A percentile compares a stretch with the other conserved stretches of the same genome.
Conservation (phyloP, 2,113 vertebrate species). For the Brienomyrus brachyistius region DNA sequence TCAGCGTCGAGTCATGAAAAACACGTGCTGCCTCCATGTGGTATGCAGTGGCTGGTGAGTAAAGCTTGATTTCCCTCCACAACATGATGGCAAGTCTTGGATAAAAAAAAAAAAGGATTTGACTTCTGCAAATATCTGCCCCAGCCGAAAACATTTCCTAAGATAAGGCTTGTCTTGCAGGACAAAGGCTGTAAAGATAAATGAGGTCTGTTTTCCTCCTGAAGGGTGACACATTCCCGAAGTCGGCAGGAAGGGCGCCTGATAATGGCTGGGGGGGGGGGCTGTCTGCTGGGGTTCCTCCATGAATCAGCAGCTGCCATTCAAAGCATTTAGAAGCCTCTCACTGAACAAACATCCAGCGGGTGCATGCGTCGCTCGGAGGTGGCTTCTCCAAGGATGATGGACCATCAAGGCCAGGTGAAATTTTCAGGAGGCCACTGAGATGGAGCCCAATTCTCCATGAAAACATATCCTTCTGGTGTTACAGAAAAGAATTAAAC, state of each 20-base stretch:
- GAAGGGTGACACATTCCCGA: not conserved
- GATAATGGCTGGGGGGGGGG: not conserved
- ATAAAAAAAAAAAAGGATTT: not conserved
- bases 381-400: not conserved
- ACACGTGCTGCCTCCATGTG: not conserved
- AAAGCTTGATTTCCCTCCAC: not conserved
- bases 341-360: not conserved
- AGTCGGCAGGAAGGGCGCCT: not conserved
- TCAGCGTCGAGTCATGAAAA: not conserved
- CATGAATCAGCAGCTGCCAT: not conserved
- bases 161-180: constrained; percentile 1
- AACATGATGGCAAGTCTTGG: not conserved
- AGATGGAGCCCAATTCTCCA: not conserved
- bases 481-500: not conserved
- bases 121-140: not conserved
- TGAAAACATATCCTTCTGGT: not conserved
- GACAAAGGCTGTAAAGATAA: constrained; percentile 4
- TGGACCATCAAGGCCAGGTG: not conserved
- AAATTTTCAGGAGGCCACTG: not conserved
- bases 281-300: not conserved
- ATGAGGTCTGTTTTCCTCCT: constrained; percentile 5
- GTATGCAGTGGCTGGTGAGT: not conserved
- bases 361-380: not conserved
- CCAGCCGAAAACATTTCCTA: not conserved
- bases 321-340: not conserved